phyloP scores from a whole-genome alignment of 2,888 invertebrate species.

The Crossocerus cetratus region DNA sequence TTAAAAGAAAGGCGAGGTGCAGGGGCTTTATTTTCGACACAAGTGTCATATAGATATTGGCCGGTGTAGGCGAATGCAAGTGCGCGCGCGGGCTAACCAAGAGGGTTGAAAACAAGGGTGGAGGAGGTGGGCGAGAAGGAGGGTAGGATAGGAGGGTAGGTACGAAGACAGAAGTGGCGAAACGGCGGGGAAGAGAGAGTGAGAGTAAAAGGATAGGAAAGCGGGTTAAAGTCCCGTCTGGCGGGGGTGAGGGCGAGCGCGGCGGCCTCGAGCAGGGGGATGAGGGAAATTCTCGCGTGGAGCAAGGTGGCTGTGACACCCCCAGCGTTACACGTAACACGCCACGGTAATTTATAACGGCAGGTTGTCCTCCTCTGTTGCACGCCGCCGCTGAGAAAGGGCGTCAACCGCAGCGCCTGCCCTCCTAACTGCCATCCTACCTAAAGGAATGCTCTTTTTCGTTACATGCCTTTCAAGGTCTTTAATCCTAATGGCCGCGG shows the following conservation, averaged over 20 bases:
- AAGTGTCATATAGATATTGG: no score
- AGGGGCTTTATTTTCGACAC: no score
- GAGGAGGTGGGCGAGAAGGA: not conserved
- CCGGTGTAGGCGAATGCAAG: no score
- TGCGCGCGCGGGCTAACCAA: constrained; percentile 2
- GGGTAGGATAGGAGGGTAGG: not conserved
- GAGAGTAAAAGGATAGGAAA: constrained; percentile 7
- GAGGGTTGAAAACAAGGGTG: constrained; percentile 4
- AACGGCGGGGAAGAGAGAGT: constrained; percentile 1
- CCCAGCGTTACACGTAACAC: constrained; percentile 35
- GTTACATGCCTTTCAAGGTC: constrained; percentile 40
- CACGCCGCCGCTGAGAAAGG: constrained; percentile 41
- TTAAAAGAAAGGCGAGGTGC: no score
- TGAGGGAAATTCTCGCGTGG: constrained; percentile 29
- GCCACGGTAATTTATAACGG: constrained; percentile 53
- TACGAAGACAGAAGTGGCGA: not conserved
- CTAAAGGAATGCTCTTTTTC: constrained; percentile 48
- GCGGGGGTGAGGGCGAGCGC: constrained; percentile 18
- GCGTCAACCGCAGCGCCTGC: constrained; percentile 45
- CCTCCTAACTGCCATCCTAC: constrained; percentile 13
- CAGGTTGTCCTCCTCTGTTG: constrained; percentile 38
- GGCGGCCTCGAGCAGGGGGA: constrained; percentile 33
- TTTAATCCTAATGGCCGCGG: constrained; percentile 37
- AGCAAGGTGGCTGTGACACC: constrained; percentile 25
- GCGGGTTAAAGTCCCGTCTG: constrained; percentile 6